Evolutionary conservation across 2,888 invertebrate species (phyloP), one percentile per base, ranked within the genome.

Genomic region (Melikaiella ostensackeni): DNA sequence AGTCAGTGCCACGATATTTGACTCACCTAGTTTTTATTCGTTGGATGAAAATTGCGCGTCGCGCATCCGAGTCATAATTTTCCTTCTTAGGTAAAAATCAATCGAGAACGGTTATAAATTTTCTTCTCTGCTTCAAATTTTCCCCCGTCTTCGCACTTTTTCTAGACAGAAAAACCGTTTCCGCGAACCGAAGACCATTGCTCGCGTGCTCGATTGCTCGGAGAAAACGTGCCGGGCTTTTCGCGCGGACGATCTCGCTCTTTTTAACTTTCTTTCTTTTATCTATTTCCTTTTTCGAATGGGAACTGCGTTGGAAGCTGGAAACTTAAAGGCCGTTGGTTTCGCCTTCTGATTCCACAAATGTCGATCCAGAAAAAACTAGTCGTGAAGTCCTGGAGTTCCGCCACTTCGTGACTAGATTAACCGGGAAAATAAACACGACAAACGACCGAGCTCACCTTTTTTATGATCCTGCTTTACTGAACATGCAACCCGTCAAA

Each of bases 201-300:
- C 61, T 74, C 42, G 61, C 59, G 74, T 74, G 74, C 27, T 74
- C 74, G 74, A 74, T 74, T 38, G 74, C 59, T 74, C 27, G 74
- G 16, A 59, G 38, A 59, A 61, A 74, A 74, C 74, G 74, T 74
- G 74, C 35, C 35, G 33, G 59, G 57, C 74, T 74, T 61, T 61
- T 70, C 50, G 70, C 50, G 70, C n/a, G 30, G 50, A 30, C 50
- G 50, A 70, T 70, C 70, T 30, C 50, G 42, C 30, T 70, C 66
- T 66, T 70, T 50, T 50, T 70, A 70, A 70, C 70, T 50, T 70
- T 70, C 66, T 70, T 27, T 50, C 21, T 42, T 66, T 42, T 46
- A 46, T 50, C 50, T 50, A 70, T 70, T 50, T 11, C 33, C 21
- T 74, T 59, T 59, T 59, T 24, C 59, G 16, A 59, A 38, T 59